Evolutionary conservation across 2,888 invertebrate genomes (phyloP), one percentile per base, ranked within the genome.

Genomic region (Troides oblongomaculatus): DNA sequence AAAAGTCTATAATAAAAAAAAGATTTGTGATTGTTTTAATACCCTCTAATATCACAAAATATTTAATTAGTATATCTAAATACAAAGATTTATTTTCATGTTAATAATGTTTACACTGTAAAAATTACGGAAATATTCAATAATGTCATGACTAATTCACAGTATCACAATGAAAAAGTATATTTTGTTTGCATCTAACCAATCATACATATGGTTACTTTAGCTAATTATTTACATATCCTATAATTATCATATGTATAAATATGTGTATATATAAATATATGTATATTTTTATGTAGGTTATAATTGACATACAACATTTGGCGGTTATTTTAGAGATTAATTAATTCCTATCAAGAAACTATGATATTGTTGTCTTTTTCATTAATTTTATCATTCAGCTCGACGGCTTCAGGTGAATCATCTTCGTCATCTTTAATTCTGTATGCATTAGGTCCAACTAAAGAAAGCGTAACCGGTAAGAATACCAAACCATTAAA

Each of bases 401-500:
- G 79, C 76, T 90, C 88, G 1, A 86, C 84, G 60, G 79, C 77
- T 78, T 91, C 92, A 46, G 79, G 75, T n/a, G 76, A 74, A 50
- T 75, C 72, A 66, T 80, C 84, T 67, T 75, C 74, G 62, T 79
- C 76, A 43, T 82, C 75, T 39, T 77, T 76, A 60, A 75, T 72
- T 72, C 79, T 84, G 75, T 93, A 93, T 2, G 94, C 93, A 73
- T 84, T 84, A 7, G 97, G 96, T 1, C 97, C 97, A 64, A 97
- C 87, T 71, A 95, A 88, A 76, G 96, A 96, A 59, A 97, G 87
- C 62, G 96, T 88, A 21, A 96, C 96, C 7, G 97, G 97, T 73
- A 97, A 87, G 72, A 97, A 94, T 46, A 96, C 86, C 46, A 97
- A 87, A 18, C 97, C 97, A 83, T 96, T 95, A 83, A 95, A 97